Evolutionary conservation across 2,888 invertebrate species (phyloP).

Genomic region (Allygus modestus): DNA sequence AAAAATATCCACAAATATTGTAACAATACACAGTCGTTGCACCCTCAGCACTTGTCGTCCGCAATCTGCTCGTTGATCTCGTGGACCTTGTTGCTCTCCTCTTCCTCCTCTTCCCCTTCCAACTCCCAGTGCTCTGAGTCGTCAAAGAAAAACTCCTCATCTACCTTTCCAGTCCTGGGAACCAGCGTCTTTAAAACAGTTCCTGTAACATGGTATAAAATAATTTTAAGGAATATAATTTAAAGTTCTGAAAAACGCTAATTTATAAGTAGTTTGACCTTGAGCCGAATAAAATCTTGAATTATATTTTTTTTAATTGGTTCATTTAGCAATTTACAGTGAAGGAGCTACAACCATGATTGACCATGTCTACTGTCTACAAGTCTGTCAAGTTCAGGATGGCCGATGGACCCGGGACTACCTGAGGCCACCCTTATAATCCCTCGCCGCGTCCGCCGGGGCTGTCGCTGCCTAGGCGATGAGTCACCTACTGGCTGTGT

Average conservation of each 20-base stretch:
- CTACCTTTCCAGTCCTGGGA: conserved; percentile 74
- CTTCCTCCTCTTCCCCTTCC: conserved; percentile 74
- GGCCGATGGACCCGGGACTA: too few species aligned
- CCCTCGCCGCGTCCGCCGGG: too few species aligned
- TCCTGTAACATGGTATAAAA: conserved; percentile 74
- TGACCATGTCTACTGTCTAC: too few species aligned
- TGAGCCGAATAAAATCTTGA: neutral
- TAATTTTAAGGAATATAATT: conserved; percentile 55
- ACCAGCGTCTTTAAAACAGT: conserved; percentile 75
- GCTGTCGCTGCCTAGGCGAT: too few species aligned
- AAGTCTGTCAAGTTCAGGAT: too few species aligned
- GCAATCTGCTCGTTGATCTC: conserved; percentile 56
- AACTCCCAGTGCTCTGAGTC: conserved; percentile 83
- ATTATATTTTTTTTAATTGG: neutral
- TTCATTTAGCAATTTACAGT: too few species aligned
- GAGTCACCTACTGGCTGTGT: too few species aligned
- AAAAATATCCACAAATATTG: too few species aligned
- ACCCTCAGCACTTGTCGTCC: conserved; percentile 60
- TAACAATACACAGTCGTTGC: too few species aligned
- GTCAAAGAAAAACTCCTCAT: conserved; percentile 79
- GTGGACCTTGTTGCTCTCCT: conserved; percentile 43
- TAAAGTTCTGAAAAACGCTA: neutral
- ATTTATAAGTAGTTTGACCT: neutral
- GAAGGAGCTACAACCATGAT: too few species aligned
- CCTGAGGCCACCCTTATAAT: too few species aligned